Percentiles rank a stretch among this genome's conserved stretches.
These are phyloP conservation scores for Mobula hypostoma DNA, from an alignment of 2,113 vertebrate species.

Conservation along the genomic window DNA sequence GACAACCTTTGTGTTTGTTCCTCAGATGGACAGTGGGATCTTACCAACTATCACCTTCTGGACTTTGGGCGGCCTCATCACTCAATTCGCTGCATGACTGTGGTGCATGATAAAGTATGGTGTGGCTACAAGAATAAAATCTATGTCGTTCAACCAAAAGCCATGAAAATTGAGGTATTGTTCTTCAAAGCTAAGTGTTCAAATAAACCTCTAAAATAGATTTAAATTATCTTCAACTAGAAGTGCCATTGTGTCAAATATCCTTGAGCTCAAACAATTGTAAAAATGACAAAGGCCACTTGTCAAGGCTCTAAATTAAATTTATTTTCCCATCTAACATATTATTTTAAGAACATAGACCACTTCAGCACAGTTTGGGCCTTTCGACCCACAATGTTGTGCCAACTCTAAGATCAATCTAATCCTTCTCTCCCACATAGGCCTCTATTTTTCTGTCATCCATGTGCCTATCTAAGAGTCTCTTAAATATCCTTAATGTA, in stretches of 20 bases:
- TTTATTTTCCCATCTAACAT: not conserved
- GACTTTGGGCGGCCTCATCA: conserved; percentile 84
- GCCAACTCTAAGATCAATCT: too few relatives aligned
- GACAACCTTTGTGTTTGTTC: conserved; percentile 37
- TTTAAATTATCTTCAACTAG: not conserved
- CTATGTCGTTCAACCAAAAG: conserved; percentile 90
- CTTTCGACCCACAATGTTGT: too few relatives aligned
- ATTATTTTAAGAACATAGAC: too few relatives aligned
- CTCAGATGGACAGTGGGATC: conserved; percentile 96
- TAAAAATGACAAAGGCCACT: not conserved
- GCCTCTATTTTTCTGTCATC: too few relatives aligned
- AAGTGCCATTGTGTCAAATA: not conserved
- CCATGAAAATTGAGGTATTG: conserved; percentile 93
- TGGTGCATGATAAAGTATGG: conserved; percentile 96
- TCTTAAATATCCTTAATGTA: too few relatives aligned
- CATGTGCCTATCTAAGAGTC: too few relatives aligned
- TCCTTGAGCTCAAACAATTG: not conserved
- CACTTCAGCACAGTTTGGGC: too few relatives aligned
- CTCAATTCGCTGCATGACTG: conserved; percentile 93
- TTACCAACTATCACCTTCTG: conserved; percentile 91
- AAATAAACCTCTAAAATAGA: not conserved
- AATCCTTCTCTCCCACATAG: too few relatives aligned
- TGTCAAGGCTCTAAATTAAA: not conserved
- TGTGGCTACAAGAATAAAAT: conserved; percentile 96
- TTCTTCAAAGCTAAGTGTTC: not conserved